phyloP scores from a whole-genome alignment of 2,113 vertebrate genomes.

The Mixornis gularis region DNA sequence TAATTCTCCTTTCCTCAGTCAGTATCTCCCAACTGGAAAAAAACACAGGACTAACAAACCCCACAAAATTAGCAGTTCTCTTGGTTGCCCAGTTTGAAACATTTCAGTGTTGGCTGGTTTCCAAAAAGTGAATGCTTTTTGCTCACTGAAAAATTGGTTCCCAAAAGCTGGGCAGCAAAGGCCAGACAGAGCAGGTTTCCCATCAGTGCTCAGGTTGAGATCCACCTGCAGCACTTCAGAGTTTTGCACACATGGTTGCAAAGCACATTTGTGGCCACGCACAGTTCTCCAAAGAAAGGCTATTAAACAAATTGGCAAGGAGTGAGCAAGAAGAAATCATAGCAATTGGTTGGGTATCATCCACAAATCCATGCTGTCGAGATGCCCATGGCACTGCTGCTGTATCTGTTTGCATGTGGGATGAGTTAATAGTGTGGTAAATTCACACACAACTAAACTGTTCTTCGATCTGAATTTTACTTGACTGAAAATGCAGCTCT shows the following conservation, averaged over 20 bases:
- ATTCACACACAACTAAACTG: not conserved
- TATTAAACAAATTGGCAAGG: not conserved
- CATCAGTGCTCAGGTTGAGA: not conserved
- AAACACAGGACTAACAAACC: not conserved
- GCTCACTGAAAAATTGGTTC: not conserved
- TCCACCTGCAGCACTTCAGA: not conserved
- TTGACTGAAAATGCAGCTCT: not conserved
- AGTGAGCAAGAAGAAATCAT: not conserved
- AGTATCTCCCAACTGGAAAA: not conserved
- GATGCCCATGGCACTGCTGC: not conserved
- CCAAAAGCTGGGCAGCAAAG: not conserved
- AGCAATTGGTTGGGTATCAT: not conserved
- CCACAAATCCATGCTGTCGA: not conserved
- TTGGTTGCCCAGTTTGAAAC: not conserved
- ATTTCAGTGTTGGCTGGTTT: not conserved
- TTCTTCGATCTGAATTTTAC: not conserved
- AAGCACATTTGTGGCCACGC: not conserved
- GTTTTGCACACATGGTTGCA: not conserved
- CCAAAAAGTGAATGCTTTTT: not conserved
- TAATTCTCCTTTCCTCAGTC: not conserved
- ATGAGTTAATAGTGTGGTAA: conserved; percentile 2
- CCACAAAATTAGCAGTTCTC: not conserved
- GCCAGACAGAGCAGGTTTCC: not conserved
- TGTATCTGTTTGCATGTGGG: not conserved
- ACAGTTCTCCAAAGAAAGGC: not conserved